Conservation (phyloP, 2,113 vertebrate species). For the Alligator mississippiensis region DNA sequence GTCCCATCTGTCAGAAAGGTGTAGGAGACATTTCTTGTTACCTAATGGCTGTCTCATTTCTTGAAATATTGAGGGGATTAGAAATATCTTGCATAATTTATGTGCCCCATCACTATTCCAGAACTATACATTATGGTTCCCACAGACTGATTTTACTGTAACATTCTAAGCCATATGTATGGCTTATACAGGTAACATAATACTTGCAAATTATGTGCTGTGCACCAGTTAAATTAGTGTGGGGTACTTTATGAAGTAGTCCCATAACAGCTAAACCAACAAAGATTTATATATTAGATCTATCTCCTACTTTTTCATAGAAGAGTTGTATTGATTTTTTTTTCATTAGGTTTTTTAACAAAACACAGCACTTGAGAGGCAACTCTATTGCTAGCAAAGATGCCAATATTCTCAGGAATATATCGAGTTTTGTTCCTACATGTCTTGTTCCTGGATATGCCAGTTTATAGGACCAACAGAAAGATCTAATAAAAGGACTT, state of each 20-base stretch:
- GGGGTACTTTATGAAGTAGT: slow-evolving; percentile 30
- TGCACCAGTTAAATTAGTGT: slow-evolving; percentile 59
- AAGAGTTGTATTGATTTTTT: not conserved
- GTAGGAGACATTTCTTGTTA: slow-evolving; percentile 62
- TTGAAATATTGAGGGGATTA: slow-evolving; percentile 70
- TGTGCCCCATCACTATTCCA: slow-evolving; percentile 28
- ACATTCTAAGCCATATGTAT: not conserved
- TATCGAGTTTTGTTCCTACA: not conserved
- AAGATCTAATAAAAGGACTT: too few relatives aligned
- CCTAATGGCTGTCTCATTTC: slow-evolving; percentile 54
- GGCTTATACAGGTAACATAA: slow-evolving; percentile 57
- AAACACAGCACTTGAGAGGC: slow-evolving; percentile 8
- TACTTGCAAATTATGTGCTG: slow-evolving; percentile 52
- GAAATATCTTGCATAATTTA: slow-evolving; percentile 74
- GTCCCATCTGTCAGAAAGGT: slow-evolving; percentile 68
- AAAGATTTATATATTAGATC: slow-evolving; percentile 56
- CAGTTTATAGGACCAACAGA: not conserved
- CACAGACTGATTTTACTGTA: slow-evolving; percentile 26
- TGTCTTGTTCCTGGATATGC: not conserved
- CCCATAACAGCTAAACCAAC: slow-evolving; percentile 63
- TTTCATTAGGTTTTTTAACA: not conserved
- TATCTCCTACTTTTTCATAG: slow-evolving; percentile 63
- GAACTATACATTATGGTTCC: slow-evolving; percentile 44
- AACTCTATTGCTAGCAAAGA: not conserved
- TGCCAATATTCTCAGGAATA: not conserved